phyloP scores from a whole-genome alignment of 2,113 vertebrate genomes.

The Sapayoa aenigma region DNA sequence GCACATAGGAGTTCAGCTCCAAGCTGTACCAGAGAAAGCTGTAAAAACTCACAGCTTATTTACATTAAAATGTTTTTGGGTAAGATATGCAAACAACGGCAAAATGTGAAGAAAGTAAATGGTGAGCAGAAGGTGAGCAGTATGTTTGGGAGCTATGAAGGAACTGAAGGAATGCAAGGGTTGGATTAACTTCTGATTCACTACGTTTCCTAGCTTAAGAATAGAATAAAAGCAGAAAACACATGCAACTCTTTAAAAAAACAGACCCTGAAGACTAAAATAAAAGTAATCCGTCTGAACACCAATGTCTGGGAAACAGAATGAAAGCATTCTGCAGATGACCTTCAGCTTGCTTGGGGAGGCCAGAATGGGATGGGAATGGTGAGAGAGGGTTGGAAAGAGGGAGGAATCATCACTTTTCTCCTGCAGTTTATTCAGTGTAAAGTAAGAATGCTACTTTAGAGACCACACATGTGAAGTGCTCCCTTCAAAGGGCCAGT shows the following conservation, averaged over 20 bases:
- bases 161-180: not conserved
- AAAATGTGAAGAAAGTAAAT: not conserved
- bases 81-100: not conserved
- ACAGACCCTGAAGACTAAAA: not conserved
- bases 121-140: not conserved
- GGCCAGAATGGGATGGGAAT: not conserved
- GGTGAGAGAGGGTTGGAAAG: not conserved
- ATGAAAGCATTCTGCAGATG: not conserved
- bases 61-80: conserved; percentile 7
- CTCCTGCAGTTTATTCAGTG: not conserved
- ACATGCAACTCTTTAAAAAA: not conserved
- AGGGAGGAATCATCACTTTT: not conserved
- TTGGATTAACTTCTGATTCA: conserved; percentile 10
- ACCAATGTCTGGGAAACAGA: not conserved
- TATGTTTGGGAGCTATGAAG: not conserved
- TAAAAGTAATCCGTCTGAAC: not conserved
- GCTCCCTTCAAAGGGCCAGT: not conserved
- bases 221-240: conserved; percentile 1
- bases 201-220: not conserved
- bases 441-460: not conserved
- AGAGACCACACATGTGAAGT: not conserved
- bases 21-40: not conserved
- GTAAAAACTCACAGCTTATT: conserved; percentile 18
- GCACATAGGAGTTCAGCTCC: not conserved
- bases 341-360: not conserved